Base-by-base conservation (phyloP, 2,797 vertebrate species). In the Megaceryle alcyon region DNA sequence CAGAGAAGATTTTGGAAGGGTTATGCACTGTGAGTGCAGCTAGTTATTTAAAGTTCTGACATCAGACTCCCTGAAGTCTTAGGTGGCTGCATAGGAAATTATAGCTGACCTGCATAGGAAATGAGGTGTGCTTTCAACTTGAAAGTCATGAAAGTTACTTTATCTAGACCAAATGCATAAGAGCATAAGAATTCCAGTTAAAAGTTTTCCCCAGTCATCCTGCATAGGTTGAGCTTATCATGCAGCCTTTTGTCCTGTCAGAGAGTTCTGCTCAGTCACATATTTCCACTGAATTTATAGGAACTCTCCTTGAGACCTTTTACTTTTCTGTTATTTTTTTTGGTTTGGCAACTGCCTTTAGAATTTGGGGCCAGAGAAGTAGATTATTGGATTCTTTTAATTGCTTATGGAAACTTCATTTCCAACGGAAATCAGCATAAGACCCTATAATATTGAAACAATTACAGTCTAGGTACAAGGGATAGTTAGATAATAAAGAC, bases 61-160 rank as follows among this genome's bases (percentile, higher is more conserved):
- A 75, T 94, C 75, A 92, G 64, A 75, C 19, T 94, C 53, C 61
- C 54, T 85, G 33, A 61, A 46, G 71, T 71, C 65, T 75, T 87
- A 43, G 20, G 64, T 61, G 64, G 13, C 82, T 81, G 53, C 20
- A 26, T 60, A 43, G 84, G 71, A 82, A 89, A 94, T 92, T 86
- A 49, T 41, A 93, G 82, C 75, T 96, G 92, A 94, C 94, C 95
- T 96, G 71, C 88, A 93, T 77, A 87, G 86, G 71, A 89, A 96
- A 93, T 75, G 29, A 94, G 79, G 29, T 81, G 57, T 89, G 13
- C 84, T 86, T 94, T 56, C 49, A 83, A 53, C 31, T 43, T 77
- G 53, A 93, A 87, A 87, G 79, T 77, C 84, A 75, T n/a, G 35
- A 54, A 82, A 81, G 65, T 80, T 65, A 60, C 61, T 89, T 86